Percentiles rank a stretch among this genome's conserved stretches.
Conservation (phyloP, 2,797 vertebrate genomes). For the Odontamblyopus lacepedii region DNA sequence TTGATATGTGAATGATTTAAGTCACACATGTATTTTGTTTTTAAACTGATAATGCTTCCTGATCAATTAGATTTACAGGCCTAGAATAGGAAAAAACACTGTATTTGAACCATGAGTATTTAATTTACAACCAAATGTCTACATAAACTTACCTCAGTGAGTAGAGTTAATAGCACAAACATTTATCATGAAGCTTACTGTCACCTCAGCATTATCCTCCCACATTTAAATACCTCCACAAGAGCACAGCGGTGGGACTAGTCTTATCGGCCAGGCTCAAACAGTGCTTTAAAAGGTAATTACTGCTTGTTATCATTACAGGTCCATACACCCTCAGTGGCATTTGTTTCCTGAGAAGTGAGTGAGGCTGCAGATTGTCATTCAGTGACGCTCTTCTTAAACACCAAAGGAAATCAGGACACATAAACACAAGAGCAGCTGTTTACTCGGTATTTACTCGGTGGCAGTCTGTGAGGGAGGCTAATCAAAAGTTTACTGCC, state of each 20-base stretch:
- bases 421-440: conserved; percentile 30
- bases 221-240: background rate
- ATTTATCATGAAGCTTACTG: conserved; percentile 28
- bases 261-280: conserved; percentile 16
- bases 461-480: conserved; percentile 37
- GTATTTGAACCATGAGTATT: background rate
- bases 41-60: no score
- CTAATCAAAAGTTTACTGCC: conserved; percentile 60
- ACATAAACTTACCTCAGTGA: background rate
- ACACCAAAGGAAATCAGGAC: conserved; percentile 38
- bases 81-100: background rate
- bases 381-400: conserved; percentile 31
- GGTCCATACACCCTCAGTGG: conserved; percentile 11
- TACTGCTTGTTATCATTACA: conserved; percentile 28
- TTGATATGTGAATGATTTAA: no score
- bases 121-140: background rate
- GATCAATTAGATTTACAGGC: background rate
- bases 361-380: conserved; percentile 21
- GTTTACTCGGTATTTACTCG: conserved; percentile 29
- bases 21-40: no score
- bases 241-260: conserved; percentile 12
- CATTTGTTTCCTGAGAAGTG: conserved; percentile 25
- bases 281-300: conserved; percentile 24
- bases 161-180: background rate
- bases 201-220: conserved; percentile 5